Percentiles rank a stretch among this genome's conserved stretches.
phyloP scores from a whole-genome alignment of 2,888 invertebrate species.

The Acrobeloides nanus region DNA sequence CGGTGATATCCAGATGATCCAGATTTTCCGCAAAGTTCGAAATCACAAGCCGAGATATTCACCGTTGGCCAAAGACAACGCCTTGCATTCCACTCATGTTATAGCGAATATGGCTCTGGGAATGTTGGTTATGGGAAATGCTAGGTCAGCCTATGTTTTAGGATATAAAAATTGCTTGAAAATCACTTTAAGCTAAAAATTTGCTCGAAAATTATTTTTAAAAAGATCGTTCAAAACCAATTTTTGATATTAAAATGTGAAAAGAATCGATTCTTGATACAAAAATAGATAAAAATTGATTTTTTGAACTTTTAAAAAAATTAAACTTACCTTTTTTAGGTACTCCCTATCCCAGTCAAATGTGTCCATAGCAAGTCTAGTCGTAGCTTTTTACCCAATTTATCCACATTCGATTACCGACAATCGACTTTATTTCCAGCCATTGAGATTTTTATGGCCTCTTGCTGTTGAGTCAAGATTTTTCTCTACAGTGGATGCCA shows the following conservation, averaged over 20 bases:
- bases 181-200: no score
- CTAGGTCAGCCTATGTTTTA: conserved; percentile 61
- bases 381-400: conserved; percentile 91
- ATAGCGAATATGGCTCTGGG: conserved; percentile 91
- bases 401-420: conserved; percentile 93
- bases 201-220: no score
- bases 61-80: conserved; percentile 58
- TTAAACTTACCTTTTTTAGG: conserved; percentile 20
- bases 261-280: not conserved
- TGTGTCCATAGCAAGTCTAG: conserved; percentile 75
- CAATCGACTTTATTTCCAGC: conserved; percentile 95
- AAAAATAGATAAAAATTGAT: not conserved
- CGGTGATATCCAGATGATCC: conserved; percentile 73
- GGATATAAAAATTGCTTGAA: no score
- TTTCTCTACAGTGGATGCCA: conserved; percentile 76
- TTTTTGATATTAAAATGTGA: no score
- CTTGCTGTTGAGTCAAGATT: conserved; percentile 83
- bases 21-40: conserved; percentile 76
- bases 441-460: conserved; percentile 88
- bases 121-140: conserved; percentile 84
- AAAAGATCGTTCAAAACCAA: no score
- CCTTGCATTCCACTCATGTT: conserved; percentile 83
- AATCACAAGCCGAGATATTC: conserved; percentile 14
- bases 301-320: not conserved
- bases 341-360: conserved; percentile 64